Evolutionary conservation across 2,797 vertebrate genomes (phyloP).

Genomic region (Mycteria americana): DNA sequence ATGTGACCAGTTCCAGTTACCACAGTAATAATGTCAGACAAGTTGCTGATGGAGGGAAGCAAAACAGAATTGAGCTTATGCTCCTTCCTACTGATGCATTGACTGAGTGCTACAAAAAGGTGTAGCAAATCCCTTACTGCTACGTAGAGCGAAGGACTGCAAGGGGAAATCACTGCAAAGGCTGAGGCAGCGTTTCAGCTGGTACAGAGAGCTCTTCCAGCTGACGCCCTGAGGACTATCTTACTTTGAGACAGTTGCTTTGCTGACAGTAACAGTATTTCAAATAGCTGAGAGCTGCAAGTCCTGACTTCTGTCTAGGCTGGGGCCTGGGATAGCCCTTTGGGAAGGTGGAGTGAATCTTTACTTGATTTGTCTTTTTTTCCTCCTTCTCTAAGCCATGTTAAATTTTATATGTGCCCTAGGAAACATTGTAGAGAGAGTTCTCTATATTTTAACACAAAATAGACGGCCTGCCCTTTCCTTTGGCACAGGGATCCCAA

Average conservation of each 20-base stretch:
- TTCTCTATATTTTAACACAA: background rate
- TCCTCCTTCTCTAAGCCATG: background rate
- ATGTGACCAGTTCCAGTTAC: background rate
- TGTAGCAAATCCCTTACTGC: background rate
- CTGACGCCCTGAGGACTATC: background rate
- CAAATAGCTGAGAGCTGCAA: conserved; percentile 20
- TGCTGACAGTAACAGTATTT: conserved; percentile 11
- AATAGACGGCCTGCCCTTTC: background rate
- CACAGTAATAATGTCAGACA: background rate
- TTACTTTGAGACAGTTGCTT: background rate
- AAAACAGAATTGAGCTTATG: rapidly evolving
- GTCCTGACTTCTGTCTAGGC: background rate
- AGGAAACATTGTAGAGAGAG: background rate
- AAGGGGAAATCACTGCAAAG: background rate
- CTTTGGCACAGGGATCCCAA: background rate
- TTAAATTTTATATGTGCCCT: background rate
- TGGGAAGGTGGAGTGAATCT: background rate
- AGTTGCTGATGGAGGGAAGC: background rate
- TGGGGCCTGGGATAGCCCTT: background rate
- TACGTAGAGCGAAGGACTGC: background rate
- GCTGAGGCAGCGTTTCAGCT: background rate
- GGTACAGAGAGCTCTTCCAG: background rate
- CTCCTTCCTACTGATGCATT: background rate
- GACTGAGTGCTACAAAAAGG: background rate
- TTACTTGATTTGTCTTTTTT: background rate